Conservation (phyloP, 2,797 vertebrate genomes). For the Lophura swinhoii region DNA sequence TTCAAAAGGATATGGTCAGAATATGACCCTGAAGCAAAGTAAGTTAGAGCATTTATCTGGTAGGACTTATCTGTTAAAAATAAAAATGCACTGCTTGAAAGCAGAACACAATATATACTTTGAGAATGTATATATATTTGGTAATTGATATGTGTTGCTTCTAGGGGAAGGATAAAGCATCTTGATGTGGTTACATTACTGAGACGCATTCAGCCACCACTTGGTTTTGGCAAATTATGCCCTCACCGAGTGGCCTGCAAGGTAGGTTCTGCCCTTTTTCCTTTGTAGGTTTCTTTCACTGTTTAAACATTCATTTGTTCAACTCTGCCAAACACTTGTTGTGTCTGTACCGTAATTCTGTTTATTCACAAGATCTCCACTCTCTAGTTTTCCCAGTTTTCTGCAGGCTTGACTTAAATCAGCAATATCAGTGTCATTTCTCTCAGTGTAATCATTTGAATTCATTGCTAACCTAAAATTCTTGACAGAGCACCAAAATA, state of each 20-base stretch:
- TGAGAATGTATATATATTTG: background rate
- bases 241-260: conserved; percentile 99
- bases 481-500: background rate
- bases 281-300: background rate
- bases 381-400: background rate
- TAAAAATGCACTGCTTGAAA: background rate
- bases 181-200: conserved; percentile 96
- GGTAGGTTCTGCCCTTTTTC: conserved; percentile 76
- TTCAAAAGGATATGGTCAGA: conserved; percentile 99
- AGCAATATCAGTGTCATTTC: background rate
- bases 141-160: conserved; percentile 29
- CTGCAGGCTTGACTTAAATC: background rate
- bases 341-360: background rate
- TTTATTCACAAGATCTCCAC: background rate
- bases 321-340: background rate
- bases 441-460: background rate
- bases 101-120: background rate
- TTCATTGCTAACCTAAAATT: background rate
- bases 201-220: conserved; percentile 95
- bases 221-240: conserved; percentile 97
- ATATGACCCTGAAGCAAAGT: conserved; percentile 99
- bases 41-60: conserved; percentile 66
- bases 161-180: conserved; percentile 97
- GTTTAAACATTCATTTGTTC: background rate
- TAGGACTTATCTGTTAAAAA: background rate